Conservation (phyloP, 2,113 vertebrate genomes). For the Hystrix cristata region DNA sequence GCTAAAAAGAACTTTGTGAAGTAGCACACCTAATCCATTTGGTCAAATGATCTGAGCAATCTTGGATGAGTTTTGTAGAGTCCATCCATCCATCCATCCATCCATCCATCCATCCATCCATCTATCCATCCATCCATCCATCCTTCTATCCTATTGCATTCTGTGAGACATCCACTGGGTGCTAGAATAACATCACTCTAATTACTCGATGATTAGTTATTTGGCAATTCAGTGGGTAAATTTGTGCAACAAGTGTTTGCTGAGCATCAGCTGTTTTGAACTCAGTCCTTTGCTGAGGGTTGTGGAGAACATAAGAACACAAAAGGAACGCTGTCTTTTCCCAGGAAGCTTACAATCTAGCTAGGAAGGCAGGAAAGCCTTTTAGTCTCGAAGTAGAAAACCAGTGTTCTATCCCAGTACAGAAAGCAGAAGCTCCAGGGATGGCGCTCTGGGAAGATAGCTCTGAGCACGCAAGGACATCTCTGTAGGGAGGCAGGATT, state of each 20-base stretch:
- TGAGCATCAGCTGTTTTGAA: neutral
- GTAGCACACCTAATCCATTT: neutral
- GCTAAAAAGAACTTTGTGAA: neutral
- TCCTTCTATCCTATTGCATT: neutral
- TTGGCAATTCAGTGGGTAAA: neutral
- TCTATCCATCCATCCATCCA: neutral
- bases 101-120: neutral
- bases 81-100: neutral
- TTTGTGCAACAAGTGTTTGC: constrained; percentile 64
- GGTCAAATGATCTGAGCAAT: neutral
- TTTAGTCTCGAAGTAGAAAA: neutral
- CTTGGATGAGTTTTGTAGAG: neutral
- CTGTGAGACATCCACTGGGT: neutral
- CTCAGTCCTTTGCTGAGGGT: neutral
- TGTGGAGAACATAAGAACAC: neutral
- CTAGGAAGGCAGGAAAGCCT: neutral
- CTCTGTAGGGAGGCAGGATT: neutral
- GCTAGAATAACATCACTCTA: neutral
- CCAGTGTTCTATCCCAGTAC: accelerated
- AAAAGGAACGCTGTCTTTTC: neutral
- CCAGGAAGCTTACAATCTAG: neutral
- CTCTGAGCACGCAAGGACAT: neutral
- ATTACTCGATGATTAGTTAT: neutral
- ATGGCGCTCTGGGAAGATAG: neutral
- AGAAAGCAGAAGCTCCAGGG: neutral